phyloP scores from a whole-genome alignment of 2,888 invertebrate genomes.

The Antheraea assamensis region DNA sequence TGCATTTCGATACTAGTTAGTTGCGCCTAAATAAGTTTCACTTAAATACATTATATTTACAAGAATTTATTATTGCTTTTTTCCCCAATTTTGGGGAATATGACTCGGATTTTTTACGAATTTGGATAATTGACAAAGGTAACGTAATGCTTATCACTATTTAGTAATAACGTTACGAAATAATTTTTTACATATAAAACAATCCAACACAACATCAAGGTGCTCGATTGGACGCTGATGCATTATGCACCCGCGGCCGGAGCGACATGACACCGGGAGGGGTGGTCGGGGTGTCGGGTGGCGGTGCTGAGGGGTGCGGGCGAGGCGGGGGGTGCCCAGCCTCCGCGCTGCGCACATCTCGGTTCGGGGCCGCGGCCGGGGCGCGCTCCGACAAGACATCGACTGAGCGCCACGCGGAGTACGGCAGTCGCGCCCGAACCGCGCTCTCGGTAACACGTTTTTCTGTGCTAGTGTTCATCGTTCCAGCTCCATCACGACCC shows the following conservation, averaged over 20 bases:
- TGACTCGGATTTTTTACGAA: no score
- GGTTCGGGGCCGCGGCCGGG: constrained; percentile 17
- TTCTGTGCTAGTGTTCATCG: constrained; percentile 20
- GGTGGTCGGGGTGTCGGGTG: background rate
- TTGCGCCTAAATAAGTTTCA: no score
- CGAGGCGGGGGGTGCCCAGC: constrained; percentile 30
- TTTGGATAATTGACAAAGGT: no score
- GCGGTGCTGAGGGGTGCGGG: constrained; percentile 25
- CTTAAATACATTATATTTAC: no score
- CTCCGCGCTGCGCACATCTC: constrained; percentile 54
- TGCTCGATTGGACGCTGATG: background rate
- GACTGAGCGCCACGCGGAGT: constrained; percentile 31
- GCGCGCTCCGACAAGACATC: constrained; percentile 32
- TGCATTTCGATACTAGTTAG: no score
- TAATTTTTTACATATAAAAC: no score
- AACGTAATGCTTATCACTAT: no score
- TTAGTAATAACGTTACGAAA: no score
- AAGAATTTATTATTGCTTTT: no score
- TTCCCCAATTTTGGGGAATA: no score
- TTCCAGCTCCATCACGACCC: constrained; percentile 34
- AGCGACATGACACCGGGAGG: background rate
- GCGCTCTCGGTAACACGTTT: constrained; percentile 42
- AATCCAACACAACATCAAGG: no score
- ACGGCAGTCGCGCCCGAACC: constrained; percentile 57
- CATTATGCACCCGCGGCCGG: background rate